Conservation (phyloP, 1,140 invertebrate genomes). For the Varroa destructor region DNA sequence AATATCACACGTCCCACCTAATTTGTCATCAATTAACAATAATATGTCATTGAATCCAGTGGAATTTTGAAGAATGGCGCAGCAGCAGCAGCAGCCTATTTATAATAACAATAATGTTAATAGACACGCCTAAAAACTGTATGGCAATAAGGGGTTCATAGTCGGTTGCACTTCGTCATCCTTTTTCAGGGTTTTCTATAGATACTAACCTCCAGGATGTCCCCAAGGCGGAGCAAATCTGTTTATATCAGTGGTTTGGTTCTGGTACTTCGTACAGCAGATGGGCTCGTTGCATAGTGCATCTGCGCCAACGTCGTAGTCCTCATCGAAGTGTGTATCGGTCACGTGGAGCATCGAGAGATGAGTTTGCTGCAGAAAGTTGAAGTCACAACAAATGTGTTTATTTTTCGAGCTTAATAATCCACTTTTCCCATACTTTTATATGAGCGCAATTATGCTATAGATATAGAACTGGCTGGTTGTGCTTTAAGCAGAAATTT, state of each 20-base stretch:
- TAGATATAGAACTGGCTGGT: too few species aligned
- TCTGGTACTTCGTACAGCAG: slow-evolving; percentile 55
- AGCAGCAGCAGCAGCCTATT: not conserved
- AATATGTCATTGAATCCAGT: not conserved
- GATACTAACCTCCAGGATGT: slow-evolving; percentile 52
- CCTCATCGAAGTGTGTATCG: slow-evolving; percentile 82
- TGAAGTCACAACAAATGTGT: too few species aligned
- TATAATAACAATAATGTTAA: too few species aligned
- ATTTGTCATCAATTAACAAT: not conserved
- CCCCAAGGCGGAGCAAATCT: slow-evolving; percentile 78
- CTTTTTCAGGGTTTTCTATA: too few species aligned
- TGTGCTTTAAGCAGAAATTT: too few species aligned
- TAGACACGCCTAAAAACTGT: too few species aligned
- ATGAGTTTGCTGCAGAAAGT: not conserved
- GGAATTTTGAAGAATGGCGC: not conserved
- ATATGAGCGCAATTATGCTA: too few species aligned
- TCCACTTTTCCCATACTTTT: too few species aligned
- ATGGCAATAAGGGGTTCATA: too few species aligned
- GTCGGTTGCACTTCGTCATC: too few species aligned
- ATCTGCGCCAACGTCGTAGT: slow-evolving; percentile 74
- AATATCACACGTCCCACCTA: slow-evolving; percentile 59
- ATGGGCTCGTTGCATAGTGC: slow-evolving; percentile 77
- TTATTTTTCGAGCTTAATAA: too few species aligned
- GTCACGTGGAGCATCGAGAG: slow-evolving; percentile 48
- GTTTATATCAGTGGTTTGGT: slow-evolving; percentile 49